phyloP scores from a whole-genome alignment of 1,140 invertebrate species.

The Steinernema feltiae region DNA sequence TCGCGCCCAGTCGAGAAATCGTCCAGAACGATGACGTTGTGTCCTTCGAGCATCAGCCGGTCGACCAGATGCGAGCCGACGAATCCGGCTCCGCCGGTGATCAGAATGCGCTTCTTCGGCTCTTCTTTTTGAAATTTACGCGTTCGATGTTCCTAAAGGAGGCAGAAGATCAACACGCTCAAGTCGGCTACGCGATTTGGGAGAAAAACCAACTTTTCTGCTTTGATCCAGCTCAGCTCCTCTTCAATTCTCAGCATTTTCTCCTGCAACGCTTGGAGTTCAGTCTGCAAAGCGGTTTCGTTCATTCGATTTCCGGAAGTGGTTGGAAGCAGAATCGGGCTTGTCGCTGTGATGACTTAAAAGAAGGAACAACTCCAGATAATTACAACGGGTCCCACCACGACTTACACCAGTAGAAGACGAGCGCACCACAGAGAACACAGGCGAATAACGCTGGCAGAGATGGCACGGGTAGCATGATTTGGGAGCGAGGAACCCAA shows the following conservation, averaged over 20 bases:
- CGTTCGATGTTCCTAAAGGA: constrained; percentile 31
- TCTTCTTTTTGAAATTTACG: constrained; percentile 49
- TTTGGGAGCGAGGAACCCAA: no score
- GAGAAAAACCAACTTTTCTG: neutral
- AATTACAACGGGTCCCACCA: neutral
- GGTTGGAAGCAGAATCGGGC: no score
- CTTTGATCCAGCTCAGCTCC: neutral
- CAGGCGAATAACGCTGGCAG: neutral
- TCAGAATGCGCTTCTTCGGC: constrained; percentile 61
- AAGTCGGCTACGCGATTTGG: no score
- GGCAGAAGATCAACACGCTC: no score
- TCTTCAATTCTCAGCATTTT: neutral
- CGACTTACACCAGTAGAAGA: neutral
- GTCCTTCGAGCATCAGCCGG: constrained; percentile 84
- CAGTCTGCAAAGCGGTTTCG: neutral
- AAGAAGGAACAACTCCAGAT: neutral
- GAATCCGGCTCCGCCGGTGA: constrained; percentile 96
- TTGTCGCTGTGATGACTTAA: no score
- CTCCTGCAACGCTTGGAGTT: neutral
- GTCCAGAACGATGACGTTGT: constrained; percentile 94
- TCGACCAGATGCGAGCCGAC: constrained; percentile 97
- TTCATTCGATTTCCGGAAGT: neutral
- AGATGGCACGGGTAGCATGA: neutral
- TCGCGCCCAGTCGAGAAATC: constrained; percentile 97
- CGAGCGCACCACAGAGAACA: neutral